A percentile compares a stretch with the other conserved stretches of the same genome.
Evolutionary conservation across 2,113 vertebrate species (phyloP).

Genomic region (Zosterops japonicus): DNA sequence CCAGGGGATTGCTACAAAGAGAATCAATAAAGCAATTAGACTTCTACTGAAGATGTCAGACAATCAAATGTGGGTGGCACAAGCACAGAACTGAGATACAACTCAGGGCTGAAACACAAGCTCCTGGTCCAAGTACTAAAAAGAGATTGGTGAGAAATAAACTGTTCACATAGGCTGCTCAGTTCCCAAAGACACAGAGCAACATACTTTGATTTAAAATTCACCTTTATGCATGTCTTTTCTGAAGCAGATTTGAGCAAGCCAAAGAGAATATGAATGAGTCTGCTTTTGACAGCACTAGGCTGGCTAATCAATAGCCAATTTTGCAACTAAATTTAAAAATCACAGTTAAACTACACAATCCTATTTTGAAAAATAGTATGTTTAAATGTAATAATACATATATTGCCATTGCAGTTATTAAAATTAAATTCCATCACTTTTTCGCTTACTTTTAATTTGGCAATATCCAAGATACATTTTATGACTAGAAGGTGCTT

Average conservation of each 20-base stretch:
- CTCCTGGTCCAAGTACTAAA: not conserved
- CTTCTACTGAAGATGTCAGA: not conserved
- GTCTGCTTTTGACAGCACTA: not conserved
- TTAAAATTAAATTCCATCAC: not conserved
- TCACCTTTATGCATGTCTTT: not conserved
- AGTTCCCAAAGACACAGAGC: not conserved
- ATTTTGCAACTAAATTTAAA: constrained; percentile 29
- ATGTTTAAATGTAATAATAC: not conserved
- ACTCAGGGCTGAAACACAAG: not conserved
- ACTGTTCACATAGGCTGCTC: not conserved
- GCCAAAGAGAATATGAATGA: constrained; percentile 15
- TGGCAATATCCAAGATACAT: not conserved
- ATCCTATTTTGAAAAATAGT: not conserved
- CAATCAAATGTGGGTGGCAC: not conserved
- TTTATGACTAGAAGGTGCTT: not conserved
- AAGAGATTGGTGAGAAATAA: not conserved
- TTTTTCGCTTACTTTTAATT: not conserved
- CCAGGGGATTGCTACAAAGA: constrained; percentile 79
- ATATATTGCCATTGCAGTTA: not conserved
- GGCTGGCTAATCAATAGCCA: constrained; percentile 50
- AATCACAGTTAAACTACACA: not conserved
- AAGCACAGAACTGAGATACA: not conserved
- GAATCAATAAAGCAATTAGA: constrained; percentile 54
- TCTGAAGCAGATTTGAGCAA: not conserved
- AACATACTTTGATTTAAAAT: not conserved